Evolutionary conservation across 2,888 invertebrate species (phyloP), one percentile per base, ranked within the genome.

Genomic region (Carterocephalus palaemon): DNA sequence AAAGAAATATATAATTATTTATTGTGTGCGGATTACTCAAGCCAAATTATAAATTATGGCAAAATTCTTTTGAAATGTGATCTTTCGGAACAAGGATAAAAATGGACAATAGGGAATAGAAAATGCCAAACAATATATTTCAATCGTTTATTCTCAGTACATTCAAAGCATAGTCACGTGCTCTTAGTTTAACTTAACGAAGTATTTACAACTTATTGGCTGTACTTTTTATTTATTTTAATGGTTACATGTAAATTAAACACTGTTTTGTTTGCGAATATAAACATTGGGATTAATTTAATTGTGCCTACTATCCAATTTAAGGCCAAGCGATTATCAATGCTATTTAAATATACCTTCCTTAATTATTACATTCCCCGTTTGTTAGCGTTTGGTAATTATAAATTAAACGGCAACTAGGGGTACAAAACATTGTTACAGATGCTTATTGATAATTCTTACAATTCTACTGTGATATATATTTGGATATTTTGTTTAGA

Each of bases 61-160:
- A n/a, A n/a, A n/a, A n/a, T n/a, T n/a, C n/a, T n/a, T n/a, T n/a
- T n/a, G n/a, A n/a, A n/a, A n/a, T n/a, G n/a, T n/a, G n/a, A n/a
- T n/a, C n/a, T n/a, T n/a, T n/a, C n/a, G n/a, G n/a, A n/a, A n/a
- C n/a, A n/a, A n/a, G n/a, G n/a, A n/a, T n/a, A n/a, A n/a, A n/a
- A n/a, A n/a, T n/a, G n/a, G n/a, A n/a, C n/a, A n/a, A n/a, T n/a
- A n/a, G n/a, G n/a, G n/a, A n/a, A n/a, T n/a, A n/a, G n/a, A n/a
- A n/a, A n/a, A n/a, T n/a, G n/a, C n/a, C 34, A 54, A 53, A 19
- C 19, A 45, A 48, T 59, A 56, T 70, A 67, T 66, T 64, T 65
- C 64, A 76, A 76, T 74, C 57, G 59, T 79, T 84, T 82, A 80
- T 78, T 79, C 55, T 80, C 80, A 77, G 83, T 85, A 85, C 85